Percentiles rank a stretch among this genome's conserved stretches.
phyloP scores from a whole-genome alignment of 2,113 vertebrate genomes.

The pig (Sus scrofa) region DNA sequence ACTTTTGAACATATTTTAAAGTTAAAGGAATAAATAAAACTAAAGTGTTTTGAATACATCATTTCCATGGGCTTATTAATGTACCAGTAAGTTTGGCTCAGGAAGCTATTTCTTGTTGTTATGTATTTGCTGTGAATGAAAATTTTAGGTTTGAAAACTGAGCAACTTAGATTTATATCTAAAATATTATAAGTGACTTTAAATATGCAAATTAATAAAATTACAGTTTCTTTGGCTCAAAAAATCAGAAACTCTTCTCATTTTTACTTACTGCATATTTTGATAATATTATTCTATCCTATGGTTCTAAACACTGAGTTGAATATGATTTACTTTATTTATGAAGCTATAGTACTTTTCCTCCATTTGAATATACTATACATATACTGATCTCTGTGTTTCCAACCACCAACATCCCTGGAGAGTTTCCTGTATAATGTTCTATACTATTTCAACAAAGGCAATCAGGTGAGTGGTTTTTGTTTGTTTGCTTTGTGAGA shows the following conservation, averaged over 20 bases:
- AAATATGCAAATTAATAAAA: conserved; percentile 1
- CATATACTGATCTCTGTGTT: background rate
- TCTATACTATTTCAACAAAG: conserved; percentile 43
- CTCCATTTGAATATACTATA: conserved; percentile 10
- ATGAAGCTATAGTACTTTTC: background rate
- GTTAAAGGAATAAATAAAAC: background rate
- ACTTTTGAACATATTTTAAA: background rate
- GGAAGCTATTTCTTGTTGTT: background rate
- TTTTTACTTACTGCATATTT: conserved; percentile 46
- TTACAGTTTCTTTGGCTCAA: conserved; percentile 2
- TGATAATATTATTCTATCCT: conserved; percentile 55
- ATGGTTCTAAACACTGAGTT: background rate
- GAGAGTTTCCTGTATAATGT: background rate
- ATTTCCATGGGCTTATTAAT: background rate
- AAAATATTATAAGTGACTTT: background rate
- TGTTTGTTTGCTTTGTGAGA: background rate
- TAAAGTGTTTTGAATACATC: background rate
- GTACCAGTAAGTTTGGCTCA: background rate
- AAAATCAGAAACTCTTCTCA: conserved; percentile 12
- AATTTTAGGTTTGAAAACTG: background rate
- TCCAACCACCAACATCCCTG: background rate
- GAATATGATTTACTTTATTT: conserved; percentile 7
- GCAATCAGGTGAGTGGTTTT: conserved; percentile 25
- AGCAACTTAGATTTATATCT: background rate
- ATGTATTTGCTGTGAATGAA: background rate